These are phyloP conservation scores for Catharus ustulatus DNA, from an alignment of 2,797 vertebrate species.

Conservation along the genomic window DNA sequence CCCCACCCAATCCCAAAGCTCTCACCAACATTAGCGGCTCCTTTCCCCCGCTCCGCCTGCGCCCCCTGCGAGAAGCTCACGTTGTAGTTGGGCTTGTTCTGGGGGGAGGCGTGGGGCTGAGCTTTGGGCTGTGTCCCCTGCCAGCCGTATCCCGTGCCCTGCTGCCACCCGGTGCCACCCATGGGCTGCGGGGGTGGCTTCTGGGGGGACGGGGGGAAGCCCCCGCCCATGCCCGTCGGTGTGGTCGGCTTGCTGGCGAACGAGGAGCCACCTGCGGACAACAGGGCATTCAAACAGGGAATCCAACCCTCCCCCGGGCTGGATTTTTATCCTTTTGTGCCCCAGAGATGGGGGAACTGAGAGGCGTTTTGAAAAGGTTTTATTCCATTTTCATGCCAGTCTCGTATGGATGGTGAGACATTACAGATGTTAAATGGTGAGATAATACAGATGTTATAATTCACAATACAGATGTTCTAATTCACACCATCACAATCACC, in stretches of 20 bases:
- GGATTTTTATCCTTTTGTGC: too few relatives aligned
- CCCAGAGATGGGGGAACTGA: too few relatives aligned
- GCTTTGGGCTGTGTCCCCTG: constrained; percentile 79
- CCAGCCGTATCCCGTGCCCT: constrained; percentile 80
- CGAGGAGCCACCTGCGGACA: constrained; percentile 82
- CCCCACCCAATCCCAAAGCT: fast-evolving
- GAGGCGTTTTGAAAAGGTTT: too few relatives aligned
- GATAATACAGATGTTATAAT: too few relatives aligned
- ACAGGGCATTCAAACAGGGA: too few relatives aligned
- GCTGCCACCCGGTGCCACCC: constrained; percentile 84
- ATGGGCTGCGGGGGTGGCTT: constrained; percentile 90
- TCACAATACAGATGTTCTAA: too few relatives aligned
- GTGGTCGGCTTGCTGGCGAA: constrained; percentile 97
- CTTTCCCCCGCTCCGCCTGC: constrained; percentile 82
- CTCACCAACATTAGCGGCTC: constrained; percentile 81
- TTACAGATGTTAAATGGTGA: too few relatives aligned
- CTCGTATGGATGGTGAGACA: too few relatives aligned
- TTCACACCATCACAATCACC: too few relatives aligned
- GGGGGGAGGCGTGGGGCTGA: constrained; percentile 89
- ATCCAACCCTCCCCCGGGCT: not conserved
- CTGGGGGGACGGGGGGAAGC: constrained; percentile 91
- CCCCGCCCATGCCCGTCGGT: constrained; percentile 88
- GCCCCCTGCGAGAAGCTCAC: constrained; percentile 88
- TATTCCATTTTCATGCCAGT: too few relatives aligned
- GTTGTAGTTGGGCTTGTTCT: constrained; percentile 96